Base-by-base conservation (phyloP, 2,113 vertebrate genomes). In the Piaya cayana region DNA sequence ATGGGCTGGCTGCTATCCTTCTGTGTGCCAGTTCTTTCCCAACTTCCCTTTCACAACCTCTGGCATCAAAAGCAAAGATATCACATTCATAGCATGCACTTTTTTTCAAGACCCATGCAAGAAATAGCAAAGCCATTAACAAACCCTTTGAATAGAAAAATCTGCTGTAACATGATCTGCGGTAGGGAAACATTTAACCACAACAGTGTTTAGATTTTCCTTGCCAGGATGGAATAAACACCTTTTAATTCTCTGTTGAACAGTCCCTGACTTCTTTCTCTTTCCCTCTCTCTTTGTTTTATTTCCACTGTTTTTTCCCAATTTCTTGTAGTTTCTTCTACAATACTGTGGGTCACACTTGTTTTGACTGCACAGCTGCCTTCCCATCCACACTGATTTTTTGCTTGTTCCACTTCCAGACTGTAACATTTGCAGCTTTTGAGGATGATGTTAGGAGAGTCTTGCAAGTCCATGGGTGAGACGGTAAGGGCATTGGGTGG, bases 101-200 rank as follows among this genome's bases (percentile, higher is more conserved):
- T 93, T 94, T 86, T 95, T 89, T 71, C 78, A 81, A 78, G 88
- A 92, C 74, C 71, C 80, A 88, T 62, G 85, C 70, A 93, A 90
- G 84, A 71, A 94, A 84, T 65, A 94, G 95, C 76, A 94, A 90
- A 94, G 76, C 91, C 82, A 94, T 95, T 95, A 95, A 86, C 72
- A 94, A 95, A 84, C 68, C 67, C 74, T 93, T 75, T 94, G 91
- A 95, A 93, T 45, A 95, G 91, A 95, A 95, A 96, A 96, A 87
- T 94, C 68, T 88, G 78, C 87, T 95, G 96, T 95, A 96, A 95
- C 62, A 50, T 79, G 95, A 97, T 93, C 95, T 95, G 91, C 92
- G 93, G 90, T 93, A 94, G 89, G 86, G 92, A 96, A 95, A 95
- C 84, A 92, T 92, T 89, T 92, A 92, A 96, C 93, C 88, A 89